Conservation (phyloP, 1,140 invertebrate species). For the Archivesica marissinica region DNA sequence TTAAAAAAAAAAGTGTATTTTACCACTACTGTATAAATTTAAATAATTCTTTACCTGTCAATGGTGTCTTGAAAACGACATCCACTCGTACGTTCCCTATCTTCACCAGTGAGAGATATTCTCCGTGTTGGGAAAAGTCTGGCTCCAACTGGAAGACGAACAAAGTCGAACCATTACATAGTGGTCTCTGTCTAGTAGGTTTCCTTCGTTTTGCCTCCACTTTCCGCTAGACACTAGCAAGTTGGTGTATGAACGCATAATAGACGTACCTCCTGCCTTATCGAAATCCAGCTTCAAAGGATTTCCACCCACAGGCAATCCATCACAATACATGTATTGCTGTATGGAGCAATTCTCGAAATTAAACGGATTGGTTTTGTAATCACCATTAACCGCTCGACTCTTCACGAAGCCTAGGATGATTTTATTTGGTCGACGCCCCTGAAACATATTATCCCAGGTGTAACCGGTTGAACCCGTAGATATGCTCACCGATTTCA, state of each 20-base stretch:
- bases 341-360: slow-evolving; percentile 49
- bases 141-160: slow-evolving; percentile 61
- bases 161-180: slow-evolving; percentile 37
- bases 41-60: not conserved
- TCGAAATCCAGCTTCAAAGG: slow-evolving; percentile 52
- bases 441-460: slow-evolving; percentile 59
- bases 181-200: slow-evolving; percentile 32
- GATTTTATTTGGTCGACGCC: not conserved
- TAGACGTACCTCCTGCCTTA: not conserved
- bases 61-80: slow-evolving; percentile 16
- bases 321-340: slow-evolving; percentile 43
- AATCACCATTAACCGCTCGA: slow-evolving; percentile 10
- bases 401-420: slow-evolving; percentile 9
- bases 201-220: slow-evolving; percentile 45
- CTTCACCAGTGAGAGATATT: slow-evolving; percentile 30
- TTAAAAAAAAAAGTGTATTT: slow-evolving; percentile 3
- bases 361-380: slow-evolving; percentile 45
- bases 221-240: slow-evolving; percentile 35
- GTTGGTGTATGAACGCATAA: slow-evolving; percentile 31
- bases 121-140: slow-evolving; percentile 30
- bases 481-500: slow-evolving; percentile 24
- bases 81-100: slow-evolving; percentile 47
- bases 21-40: not conserved
- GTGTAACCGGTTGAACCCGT: slow-evolving; percentile 27
- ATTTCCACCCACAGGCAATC: slow-evolving; percentile 42